These are phyloP conservation scores for Pseudococcus longispinus DNA, from an alignment of 2,888 invertebrate species.

Conservation along the genomic window DNA sequence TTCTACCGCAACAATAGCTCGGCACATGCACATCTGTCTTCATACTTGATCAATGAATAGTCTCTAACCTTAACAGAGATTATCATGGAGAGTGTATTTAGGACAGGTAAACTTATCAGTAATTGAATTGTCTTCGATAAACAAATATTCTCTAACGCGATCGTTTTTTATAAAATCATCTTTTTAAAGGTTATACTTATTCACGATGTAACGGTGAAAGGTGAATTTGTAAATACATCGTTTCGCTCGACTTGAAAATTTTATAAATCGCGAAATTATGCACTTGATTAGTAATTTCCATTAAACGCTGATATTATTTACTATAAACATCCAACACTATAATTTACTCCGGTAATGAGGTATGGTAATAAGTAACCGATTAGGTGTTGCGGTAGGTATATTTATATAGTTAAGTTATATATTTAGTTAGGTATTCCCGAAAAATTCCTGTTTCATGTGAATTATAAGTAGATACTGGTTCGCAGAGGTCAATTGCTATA, in stretches of 20 bases:
- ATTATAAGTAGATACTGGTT: slow-evolving; percentile 3
- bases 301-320: neutral
- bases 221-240: neutral
- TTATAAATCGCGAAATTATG: neutral
- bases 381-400: neutral
- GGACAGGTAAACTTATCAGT: neutral
- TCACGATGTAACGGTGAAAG: slow-evolving; percentile 13
- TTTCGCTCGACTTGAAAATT: no score
- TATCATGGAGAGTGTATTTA: neutral
- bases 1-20: neutral
- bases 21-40: slow-evolving; percentile 28
- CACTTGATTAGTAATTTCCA: neutral
- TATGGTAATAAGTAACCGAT: neutral
- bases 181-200: neutral
- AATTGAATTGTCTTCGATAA: slow-evolving; percentile 8
- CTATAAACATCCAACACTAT: neutral
- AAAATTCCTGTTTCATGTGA: neutral
- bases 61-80: neutral
- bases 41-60: slow-evolving; percentile 13
- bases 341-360: neutral
- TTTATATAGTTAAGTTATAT: no score
- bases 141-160: neutral
- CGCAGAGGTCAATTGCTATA: neutral
- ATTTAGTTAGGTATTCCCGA: neutral
- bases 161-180: slow-evolving; percentile 26